A percentile compares a stretch with the other conserved stretches of the same genome.
phyloP scores from a whole-genome alignment of 2,888 invertebrate species.

The Gymnocheta viridis region DNA sequence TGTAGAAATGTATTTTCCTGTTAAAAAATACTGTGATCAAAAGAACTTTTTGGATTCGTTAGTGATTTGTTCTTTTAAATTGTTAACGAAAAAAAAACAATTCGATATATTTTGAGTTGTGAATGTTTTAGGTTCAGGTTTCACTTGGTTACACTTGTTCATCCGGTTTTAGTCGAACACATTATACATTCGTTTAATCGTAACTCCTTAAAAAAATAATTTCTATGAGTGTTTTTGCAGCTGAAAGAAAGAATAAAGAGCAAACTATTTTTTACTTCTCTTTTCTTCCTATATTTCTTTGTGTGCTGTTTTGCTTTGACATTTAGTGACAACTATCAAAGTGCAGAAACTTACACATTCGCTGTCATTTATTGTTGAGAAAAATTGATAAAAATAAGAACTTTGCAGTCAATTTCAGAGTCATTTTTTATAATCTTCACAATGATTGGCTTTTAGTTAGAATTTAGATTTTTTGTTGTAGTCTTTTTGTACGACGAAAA shows the following conservation, averaged over 20 bases:
- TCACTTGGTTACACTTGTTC: too few relatives aligned
- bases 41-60: too few relatives aligned
- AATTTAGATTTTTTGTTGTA: constrained; percentile 32
- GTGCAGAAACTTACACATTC: constrained; percentile 68
- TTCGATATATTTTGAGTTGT: too few relatives aligned
- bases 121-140: too few relatives aligned
- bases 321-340: constrained; percentile 67
- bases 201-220: neutral
- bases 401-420: constrained; percentile 30
- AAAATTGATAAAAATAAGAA: constrained; percentile 14
- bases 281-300: constrained; percentile 48
- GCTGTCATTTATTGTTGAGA: constrained; percentile 62
- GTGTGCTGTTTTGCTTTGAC: constrained; percentile 61
- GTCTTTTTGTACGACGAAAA: constrained; percentile 25
- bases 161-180: too few relatives aligned
- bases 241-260: neutral
- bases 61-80: too few relatives aligned
- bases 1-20: too few relatives aligned
- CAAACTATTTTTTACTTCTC: constrained; percentile 52
- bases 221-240: neutral
- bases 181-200: too few relatives aligned
- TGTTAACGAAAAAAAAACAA: too few relatives aligned
- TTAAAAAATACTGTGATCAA: too few relatives aligned
- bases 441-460: constrained; percentile 63
- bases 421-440: constrained; percentile 15